These are phyloP conservation scores for Pocillopora meandrina DNA, from an alignment of 92 coral and sea anemone species.

Conservation along the genomic window DNA sequence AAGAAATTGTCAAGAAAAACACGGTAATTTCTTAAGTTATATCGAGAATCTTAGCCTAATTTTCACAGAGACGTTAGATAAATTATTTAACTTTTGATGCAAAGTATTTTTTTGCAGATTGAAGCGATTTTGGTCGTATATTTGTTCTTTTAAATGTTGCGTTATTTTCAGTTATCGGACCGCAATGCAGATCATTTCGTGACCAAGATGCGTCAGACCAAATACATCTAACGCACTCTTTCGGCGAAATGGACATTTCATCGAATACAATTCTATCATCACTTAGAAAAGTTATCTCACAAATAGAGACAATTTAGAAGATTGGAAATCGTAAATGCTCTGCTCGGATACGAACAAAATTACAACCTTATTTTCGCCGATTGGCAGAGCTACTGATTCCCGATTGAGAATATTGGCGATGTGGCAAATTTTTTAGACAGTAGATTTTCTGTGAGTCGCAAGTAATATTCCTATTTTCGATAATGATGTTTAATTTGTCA, in stretches of 20 bases:
- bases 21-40: slow-evolving; percentile 28
- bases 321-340: not conserved
- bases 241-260: not conserved
- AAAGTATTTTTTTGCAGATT: not conserved
- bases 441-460: not conserved
- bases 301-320: not conserved
- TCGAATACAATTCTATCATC: not conserved
- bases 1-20: slow-evolving; percentile 18
- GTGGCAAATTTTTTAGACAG: slow-evolving; percentile 7
- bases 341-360: not conserved
- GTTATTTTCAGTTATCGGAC: slow-evolving; percentile 22
- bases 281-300: not conserved
- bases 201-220: slow-evolving; percentile 18
- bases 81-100: slow-evolving; percentile 11
- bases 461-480: too few relatives aligned
- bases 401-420: not conserved
- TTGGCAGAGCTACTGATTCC: too few relatives aligned
- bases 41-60: not conserved
- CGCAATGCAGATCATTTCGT: slow-evolving; percentile 34
- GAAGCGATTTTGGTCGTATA: not conserved
- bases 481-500: too few relatives aligned
- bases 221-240: not conserved
- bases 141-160: slow-evolving; percentile 31
- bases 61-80: slow-evolving; percentile 34
- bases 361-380: too few relatives aligned